Conservation (phyloP, 2,888 invertebrate genomes). For the Rhingia campestris region DNA sequence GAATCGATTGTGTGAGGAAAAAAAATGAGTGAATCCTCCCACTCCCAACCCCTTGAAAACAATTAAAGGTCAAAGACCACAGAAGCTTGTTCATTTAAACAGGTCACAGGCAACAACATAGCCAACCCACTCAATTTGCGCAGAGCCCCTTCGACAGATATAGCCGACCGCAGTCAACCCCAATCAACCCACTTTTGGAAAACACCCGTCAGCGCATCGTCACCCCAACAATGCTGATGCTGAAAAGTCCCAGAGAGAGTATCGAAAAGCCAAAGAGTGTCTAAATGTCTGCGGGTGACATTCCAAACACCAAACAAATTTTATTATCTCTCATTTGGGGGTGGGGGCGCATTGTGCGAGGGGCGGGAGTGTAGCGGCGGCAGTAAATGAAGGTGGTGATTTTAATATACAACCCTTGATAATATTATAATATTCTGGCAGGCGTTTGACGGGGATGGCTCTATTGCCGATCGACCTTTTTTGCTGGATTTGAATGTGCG, state of each 20-base stretch:
- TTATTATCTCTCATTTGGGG: slow-evolving; percentile 78
- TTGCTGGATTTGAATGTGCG: slow-evolving; percentile 53
- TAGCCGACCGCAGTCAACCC: slow-evolving; percentile 49
- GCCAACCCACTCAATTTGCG: slow-evolving; percentile 33
- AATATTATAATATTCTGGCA: slow-evolving; percentile 60
- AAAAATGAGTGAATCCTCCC: neutral
- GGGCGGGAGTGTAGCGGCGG: slow-evolving; percentile 52
- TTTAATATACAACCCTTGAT: slow-evolving; percentile 66
- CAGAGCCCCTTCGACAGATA: slow-evolving; percentile 8
- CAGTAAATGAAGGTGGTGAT: slow-evolving; percentile 55
- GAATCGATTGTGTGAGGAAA: slow-evolving; percentile 40
- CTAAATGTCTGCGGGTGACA: slow-evolving; percentile 82
- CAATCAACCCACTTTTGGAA: slow-evolving; percentile 59
- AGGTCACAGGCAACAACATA: slow-evolving; percentile 32
- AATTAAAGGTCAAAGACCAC: slow-evolving; percentile 69
- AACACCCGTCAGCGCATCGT: slow-evolving; percentile 64
- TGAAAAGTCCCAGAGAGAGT: slow-evolving; percentile 51
- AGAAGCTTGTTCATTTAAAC: slow-evolving; percentile 48
- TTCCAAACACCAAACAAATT: slow-evolving; percentile 82
- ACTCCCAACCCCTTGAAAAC: slow-evolving; percentile 2
- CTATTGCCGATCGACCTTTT: slow-evolving; percentile 39
- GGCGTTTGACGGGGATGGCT: slow-evolving; percentile 21
- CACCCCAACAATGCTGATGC: slow-evolving; percentile 46
- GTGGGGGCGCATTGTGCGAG: slow-evolving; percentile 5
- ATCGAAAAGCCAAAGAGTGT: slow-evolving; percentile 75